A percentile compares a stretch with the other conserved stretches of the same genome.
phyloP scores from a whole-genome alignment of 2,797 vertebrate species.

The Tenualosa thibaudeaui region DNA sequence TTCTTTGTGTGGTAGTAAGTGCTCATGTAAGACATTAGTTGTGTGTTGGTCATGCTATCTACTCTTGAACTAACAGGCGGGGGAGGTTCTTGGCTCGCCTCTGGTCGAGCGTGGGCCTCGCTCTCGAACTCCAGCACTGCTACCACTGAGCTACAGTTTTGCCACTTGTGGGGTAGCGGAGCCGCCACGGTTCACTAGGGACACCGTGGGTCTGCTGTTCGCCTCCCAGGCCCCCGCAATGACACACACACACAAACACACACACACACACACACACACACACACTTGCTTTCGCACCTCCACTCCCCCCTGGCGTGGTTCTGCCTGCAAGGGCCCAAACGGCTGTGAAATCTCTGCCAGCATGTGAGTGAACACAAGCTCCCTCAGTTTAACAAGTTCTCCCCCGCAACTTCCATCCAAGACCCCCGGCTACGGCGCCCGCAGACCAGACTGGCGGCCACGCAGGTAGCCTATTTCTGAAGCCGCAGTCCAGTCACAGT shows the following conservation, averaged over 20 bases:
- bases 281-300: not conserved
- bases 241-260: not conserved
- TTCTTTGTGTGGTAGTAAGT: not conserved
- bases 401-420: not conserved
- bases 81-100: not conserved
- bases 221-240: not conserved
- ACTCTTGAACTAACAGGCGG: not conserved
- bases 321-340: not conserved
- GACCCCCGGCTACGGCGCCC: not conserved
- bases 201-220: not conserved
- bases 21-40: not conserved
- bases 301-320: not conserved
- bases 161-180: not conserved
- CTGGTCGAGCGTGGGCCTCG: not conserved
- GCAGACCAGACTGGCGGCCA: not conserved
- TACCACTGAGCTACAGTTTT: not conserved
- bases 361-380: not conserved
- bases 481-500: not conserved
- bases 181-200: not conserved
- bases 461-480: slow-evolving; percentile 1
- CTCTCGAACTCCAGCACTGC: not conserved
- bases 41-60: not conserved
- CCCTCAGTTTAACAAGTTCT: not conserved
- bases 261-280: slow-evolving; percentile 3
- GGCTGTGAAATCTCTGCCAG: slow-evolving; percentile 9